These are phyloP conservation scores for Patagioenas fasciata DNA, from an alignment of 2,113 vertebrate genomes.

Conservation along the genomic window DNA sequence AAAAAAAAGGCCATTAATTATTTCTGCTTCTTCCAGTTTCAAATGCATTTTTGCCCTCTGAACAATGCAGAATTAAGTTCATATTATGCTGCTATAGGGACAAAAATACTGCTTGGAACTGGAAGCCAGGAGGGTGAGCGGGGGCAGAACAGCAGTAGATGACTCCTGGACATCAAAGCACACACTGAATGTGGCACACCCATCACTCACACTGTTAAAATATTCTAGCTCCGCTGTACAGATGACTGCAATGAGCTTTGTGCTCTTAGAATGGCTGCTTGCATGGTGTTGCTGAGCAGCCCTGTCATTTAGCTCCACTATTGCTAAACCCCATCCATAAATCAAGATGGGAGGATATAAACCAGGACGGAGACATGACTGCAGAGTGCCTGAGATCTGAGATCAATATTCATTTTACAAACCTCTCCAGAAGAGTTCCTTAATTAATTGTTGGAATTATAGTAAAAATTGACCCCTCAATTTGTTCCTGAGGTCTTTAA, in stretches of 20 bases:
- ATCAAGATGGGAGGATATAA: conserved; percentile 19
- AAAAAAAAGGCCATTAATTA: neutral
- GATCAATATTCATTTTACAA: conserved; percentile 65
- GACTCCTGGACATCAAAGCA: neutral
- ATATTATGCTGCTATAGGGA: neutral
- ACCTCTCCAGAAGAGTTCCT: conserved; percentile 52
- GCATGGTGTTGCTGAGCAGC: neutral
- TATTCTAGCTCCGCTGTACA: accelerated
- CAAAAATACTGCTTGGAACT: neutral
- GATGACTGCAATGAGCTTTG: neutral
- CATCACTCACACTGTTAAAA: accelerated
- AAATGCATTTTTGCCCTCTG: neutral
- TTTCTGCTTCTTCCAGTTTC: neutral
- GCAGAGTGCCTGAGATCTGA: conserved; percentile 4
- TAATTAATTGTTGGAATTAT: conserved; percentile 67
- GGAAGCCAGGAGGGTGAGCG: neutral
- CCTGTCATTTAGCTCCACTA: neutral
- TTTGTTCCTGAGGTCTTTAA: conserved; percentile 32
- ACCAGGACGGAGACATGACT: conserved; percentile 46
- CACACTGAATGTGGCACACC: accelerated
- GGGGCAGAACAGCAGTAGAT: neutral
- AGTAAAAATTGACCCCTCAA: conserved; percentile 55
- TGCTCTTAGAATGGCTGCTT: neutral
- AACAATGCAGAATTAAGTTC: neutral
- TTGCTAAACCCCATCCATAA: conserved; percentile 21